Evolutionary conservation across 2,888 invertebrate species (phyloP).

Genomic region (Machimus atricapillus): DNA sequence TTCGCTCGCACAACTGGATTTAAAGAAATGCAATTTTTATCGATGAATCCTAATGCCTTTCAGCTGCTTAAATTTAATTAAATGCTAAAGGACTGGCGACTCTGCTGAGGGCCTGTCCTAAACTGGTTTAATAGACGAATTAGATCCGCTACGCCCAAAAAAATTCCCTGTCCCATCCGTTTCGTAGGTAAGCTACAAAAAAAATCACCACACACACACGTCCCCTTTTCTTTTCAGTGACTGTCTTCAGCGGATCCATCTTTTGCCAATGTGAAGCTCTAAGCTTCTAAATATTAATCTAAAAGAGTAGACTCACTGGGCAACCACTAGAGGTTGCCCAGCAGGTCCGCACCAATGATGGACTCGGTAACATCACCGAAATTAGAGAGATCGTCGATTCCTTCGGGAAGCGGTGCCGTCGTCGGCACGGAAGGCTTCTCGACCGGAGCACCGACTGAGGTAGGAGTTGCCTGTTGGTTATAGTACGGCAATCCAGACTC

Average conservation of each 20-base stretch:
- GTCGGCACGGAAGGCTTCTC: constrained; percentile 19
- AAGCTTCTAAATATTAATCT: neutral
- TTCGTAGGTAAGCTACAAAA: neutral
- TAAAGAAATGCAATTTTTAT: neutral
- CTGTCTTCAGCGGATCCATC: neutral
- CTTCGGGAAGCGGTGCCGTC: constrained; percentile 41
- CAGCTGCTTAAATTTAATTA: neutral
- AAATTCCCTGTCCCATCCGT: neutral
- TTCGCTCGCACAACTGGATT: neutral
- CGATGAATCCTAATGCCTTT: neutral
- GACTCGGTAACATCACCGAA: constrained; percentile 56
- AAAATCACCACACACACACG: neutral
- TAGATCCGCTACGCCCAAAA: neutral
- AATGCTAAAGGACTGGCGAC: neutral
- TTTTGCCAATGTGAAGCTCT: neutral
- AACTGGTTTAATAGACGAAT: neutral
- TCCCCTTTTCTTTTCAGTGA: neutral
- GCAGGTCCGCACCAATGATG: constrained; percentile 58
- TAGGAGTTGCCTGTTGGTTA: constrained; percentile 4
- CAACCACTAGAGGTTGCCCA: constrained; percentile 56
- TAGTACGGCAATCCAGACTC: constrained; percentile 53
- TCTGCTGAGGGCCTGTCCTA: neutral
- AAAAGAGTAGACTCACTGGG: neutral
- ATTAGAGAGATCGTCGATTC: constrained; percentile 48
- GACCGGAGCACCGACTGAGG: neutral